These are phyloP conservation scores for Phoxinus phoxinus DNA, from an alignment of 2,113 vertebrate species.

Conservation along the genomic window DNA sequence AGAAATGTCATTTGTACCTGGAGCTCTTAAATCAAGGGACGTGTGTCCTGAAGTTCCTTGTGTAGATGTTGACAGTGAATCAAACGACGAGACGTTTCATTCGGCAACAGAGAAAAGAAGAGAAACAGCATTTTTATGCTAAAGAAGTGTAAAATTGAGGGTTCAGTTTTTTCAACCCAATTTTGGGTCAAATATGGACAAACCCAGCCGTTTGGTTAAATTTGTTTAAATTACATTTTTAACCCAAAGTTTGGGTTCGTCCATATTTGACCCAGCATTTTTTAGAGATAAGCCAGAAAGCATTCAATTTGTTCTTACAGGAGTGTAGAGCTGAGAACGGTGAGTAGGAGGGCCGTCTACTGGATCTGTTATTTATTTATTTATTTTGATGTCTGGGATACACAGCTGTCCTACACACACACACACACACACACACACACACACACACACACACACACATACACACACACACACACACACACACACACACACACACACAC, in stretches of 20 bases:
- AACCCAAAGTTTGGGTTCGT: too few relatives aligned
- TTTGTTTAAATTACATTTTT: too few relatives aligned
- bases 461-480: slow-evolving; percentile 21
- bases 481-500: slow-evolving; percentile 35
- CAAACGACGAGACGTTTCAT: not conserved
- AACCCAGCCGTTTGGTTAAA: too few relatives aligned
- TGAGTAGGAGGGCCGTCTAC: not conserved
- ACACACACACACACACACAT: slow-evolving; percentile 32
- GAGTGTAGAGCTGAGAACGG: not conserved
- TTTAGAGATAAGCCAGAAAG: too few relatives aligned
- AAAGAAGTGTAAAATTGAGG: not conserved
- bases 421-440: too few relatives aligned
- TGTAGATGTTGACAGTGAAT: not conserved
- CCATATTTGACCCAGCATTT: too few relatives aligned
- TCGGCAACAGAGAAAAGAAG: not conserved
- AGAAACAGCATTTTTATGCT: not conserved
- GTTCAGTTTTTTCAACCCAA: too few relatives aligned
- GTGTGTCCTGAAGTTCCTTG: not conserved
- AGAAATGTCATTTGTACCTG: not conserved
- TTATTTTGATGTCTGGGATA: slow-evolving; percentile 45
- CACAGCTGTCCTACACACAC: slow-evolving; percentile 54
- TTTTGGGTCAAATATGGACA: too few relatives aligned
- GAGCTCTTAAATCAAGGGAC: not conserved
- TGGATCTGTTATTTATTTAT: slow-evolving; percentile 29
- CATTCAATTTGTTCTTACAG: not conserved